Percentiles rank a stretch among this genome's conserved stretches.
Conservation (phyloP, 2,113 vertebrate species). For the Chamaea fasciata region DNA sequence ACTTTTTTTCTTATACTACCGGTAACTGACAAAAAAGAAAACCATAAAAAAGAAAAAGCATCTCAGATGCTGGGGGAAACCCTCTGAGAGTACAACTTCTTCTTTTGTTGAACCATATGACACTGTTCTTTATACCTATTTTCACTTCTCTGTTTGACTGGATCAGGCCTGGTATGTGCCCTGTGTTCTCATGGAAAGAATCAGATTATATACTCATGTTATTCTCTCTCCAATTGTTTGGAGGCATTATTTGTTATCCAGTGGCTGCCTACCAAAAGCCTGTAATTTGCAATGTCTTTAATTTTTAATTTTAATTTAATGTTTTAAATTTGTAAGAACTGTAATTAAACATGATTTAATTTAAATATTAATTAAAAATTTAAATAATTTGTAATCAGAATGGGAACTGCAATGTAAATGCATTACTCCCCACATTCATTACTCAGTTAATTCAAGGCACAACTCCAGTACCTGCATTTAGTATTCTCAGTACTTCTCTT, state of each 20-base stretch:
- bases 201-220: not conserved
- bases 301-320: not conserved
- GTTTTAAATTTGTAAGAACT: not conserved
- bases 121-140: not conserved
- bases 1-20: not conserved
- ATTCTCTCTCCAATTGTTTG: not conserved
- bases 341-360: not conserved
- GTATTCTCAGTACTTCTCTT: not conserved
- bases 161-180: not conserved
- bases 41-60: not conserved
- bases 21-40: not conserved
- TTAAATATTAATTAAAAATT: not conserved
- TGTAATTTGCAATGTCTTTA: not conserved
- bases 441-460: not conserved
- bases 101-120: not conserved
- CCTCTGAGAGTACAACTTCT: not conserved
- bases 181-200: not conserved
- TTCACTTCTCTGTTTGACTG: not conserved
- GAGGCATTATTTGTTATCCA: not conserved
- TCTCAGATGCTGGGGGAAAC: not conserved
- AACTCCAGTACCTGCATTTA: not conserved
- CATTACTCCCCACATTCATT: not conserved
- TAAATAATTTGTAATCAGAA: not conserved
- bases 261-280: not conserved
- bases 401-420: not conserved